Percentiles rank a stretch among this genome's conserved stretches.
phyloP scores from a whole-genome alignment of 2,113 vertebrate genomes.

The Litocranius walleri region DNA sequence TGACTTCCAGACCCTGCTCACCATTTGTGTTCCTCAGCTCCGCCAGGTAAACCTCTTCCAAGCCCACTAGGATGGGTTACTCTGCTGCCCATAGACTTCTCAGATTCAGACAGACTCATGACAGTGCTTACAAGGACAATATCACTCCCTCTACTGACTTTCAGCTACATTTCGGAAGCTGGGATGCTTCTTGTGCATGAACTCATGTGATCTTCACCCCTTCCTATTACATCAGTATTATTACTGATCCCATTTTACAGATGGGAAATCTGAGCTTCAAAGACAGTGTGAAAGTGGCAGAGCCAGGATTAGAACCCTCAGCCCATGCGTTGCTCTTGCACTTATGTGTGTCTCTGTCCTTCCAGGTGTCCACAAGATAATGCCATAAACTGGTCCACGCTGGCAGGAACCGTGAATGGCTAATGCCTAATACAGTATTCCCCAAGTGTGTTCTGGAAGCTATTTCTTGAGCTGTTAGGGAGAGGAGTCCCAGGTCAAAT shows the following conservation, averaged over 20 bases:
- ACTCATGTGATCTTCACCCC: neutral
- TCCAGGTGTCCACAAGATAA: neutral
- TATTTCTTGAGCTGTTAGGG: neutral
- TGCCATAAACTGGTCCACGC: neutral
- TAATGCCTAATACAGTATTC: neutral
- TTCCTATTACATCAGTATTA: neutral
- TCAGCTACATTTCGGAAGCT: neutral
- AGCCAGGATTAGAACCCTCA: neutral
- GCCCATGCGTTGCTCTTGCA: neutral
- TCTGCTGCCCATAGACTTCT: neutral
- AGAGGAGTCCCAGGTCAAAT: no score
- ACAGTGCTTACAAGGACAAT: neutral
- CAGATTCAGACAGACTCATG: neutral
- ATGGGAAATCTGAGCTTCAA: neutral
- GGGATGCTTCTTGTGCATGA: accelerated
- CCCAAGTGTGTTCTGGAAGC: neutral
- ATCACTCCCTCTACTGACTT: neutral
- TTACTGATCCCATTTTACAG: neutral
- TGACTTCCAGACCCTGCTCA: neutral
- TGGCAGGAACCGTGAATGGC: neutral
- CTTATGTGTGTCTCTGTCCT: neutral
- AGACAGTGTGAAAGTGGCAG: neutral
- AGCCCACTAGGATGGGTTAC: neutral
- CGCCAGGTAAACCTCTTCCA: neutral
- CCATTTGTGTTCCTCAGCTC: neutral